Evolutionary conservation across 2,888 invertebrate species (phyloP).

Genomic region (Catocala nupta): DNA sequence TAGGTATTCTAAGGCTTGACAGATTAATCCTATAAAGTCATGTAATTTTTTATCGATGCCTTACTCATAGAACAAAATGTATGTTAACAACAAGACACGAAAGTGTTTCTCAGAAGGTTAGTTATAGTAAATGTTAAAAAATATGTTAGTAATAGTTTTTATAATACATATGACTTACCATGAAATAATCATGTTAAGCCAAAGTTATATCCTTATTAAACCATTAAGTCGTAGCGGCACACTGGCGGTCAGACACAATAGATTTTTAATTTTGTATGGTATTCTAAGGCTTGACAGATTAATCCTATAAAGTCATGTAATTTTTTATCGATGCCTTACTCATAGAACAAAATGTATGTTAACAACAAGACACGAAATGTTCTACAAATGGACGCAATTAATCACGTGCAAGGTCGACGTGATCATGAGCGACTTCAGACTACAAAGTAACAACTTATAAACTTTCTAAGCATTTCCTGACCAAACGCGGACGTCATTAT

Average conservation of each 20-base stretch:
- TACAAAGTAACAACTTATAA: conserved; percentile 66
- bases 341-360: conserved; percentile 38
- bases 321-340: conserved; percentile 37
- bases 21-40: conserved; percentile 43
- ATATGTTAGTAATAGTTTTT: too few species aligned
- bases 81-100: conserved; percentile 46
- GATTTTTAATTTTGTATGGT: too few species aligned
- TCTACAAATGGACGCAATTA: conserved; percentile 58
- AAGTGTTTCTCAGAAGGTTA: too few species aligned
- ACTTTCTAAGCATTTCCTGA: conserved; percentile 84
- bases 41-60: conserved; percentile 39
- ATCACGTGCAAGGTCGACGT: conserved; percentile 65
- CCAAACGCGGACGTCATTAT: conserved; percentile 82
- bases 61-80: conserved; percentile 31
- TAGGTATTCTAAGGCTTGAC: too few species aligned
- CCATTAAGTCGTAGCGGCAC: too few species aligned
- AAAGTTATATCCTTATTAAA: too few species aligned
- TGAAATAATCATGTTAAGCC: too few species aligned
- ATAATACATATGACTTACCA: too few species aligned
- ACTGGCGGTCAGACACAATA: too few species aligned
- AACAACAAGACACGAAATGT: conserved; percentile 49
- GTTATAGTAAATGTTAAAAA: too few species aligned
- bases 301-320: conserved; percentile 40
- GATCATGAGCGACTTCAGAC: conserved; percentile 71
- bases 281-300: conserved; percentile 5